These are phyloP conservation scores for Montifringilla adamsi DNA, from an alignment of 2,113 vertebrate species.

Conservation along the genomic window DNA sequence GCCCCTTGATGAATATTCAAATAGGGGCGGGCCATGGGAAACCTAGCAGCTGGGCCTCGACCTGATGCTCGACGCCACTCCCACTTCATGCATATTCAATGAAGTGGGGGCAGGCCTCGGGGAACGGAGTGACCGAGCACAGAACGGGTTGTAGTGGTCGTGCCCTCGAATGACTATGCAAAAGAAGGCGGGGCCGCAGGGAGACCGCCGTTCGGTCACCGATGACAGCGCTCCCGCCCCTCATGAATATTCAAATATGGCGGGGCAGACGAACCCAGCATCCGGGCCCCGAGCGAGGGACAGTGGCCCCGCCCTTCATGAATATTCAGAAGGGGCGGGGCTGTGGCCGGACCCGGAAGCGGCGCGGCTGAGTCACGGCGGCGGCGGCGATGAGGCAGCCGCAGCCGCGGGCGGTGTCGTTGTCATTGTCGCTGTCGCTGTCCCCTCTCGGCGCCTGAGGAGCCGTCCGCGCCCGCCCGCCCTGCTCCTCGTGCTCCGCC, in stretches of 20 bases:
- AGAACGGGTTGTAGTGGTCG: rapidly evolving
- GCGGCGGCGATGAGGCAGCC: conserved; percentile 65
- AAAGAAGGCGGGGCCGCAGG: too few relatives aligned
- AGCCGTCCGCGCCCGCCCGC: conserved; percentile 1
- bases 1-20: neutral
- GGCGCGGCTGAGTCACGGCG: conserved; percentile 24
- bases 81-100: neutral
- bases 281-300: rapidly evolving
- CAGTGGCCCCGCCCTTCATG: neutral
- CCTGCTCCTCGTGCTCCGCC: neutral
- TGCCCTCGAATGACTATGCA: neutral
- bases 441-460: conserved; percentile 13
- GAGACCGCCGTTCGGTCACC: rapidly evolving
- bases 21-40: neutral
- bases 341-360: neutral
- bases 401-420: conserved; percentile 29
- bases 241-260: neutral
- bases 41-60: too few relatives aligned
- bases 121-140: rapidly evolving
- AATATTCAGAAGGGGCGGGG: neutral
- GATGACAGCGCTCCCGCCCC: neutral
- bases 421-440: neutral
- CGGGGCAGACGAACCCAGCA: neutral
- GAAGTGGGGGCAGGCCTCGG: rapidly evolving
- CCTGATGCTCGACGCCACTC: neutral